These are phyloP conservation scores for Drosophila neutralis DNA, from an alignment of 2,888 invertebrate species.

Conservation along the genomic window DNA sequence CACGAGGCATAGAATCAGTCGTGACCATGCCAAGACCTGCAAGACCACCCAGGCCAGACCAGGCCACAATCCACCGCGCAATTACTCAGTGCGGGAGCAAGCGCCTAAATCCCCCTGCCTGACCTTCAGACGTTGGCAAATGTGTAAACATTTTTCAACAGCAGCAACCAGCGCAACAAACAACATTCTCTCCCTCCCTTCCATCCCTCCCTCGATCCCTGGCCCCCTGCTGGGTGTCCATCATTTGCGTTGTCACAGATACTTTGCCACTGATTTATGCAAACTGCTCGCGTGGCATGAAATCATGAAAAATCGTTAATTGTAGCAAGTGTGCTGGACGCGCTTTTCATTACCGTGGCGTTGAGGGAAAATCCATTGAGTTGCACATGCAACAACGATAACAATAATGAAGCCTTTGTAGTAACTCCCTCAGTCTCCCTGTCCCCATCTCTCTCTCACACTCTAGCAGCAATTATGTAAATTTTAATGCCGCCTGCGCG, in stretches of 20 bases:
- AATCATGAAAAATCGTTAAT: slow-evolving; percentile 78
- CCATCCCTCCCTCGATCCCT: background rate
- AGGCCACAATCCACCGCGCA: slow-evolving; percentile 49
- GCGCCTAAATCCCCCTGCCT: slow-evolving; percentile 63
- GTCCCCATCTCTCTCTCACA: slow-evolving; percentile 16
- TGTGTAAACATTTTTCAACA: slow-evolving; percentile 77
- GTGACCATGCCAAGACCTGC: slow-evolving; percentile 35
- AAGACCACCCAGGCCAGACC: background rate
- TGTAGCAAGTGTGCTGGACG: slow-evolving; percentile 69
- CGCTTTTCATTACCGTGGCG: slow-evolving; percentile 52
- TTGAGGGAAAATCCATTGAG: slow-evolving; percentile 8
- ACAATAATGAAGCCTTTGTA: slow-evolving; percentile 27
- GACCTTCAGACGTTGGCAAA: slow-evolving; percentile 78
- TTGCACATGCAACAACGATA: slow-evolving; percentile 31
- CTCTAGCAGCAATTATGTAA: slow-evolving; percentile 70
- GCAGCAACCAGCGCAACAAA: slow-evolving; percentile 15
- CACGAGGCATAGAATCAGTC: slow-evolving; percentile 41
- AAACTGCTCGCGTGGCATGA: slow-evolving; percentile 62
- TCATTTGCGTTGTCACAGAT: slow-evolving; percentile 69
- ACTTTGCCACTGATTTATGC: slow-evolving; percentile 78
- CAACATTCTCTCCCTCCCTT: background rate
- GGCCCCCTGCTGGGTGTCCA: slow-evolving; percentile 3
- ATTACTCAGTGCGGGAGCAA: slow-evolving; percentile 66
- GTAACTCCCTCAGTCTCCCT: slow-evolving; percentile 24
- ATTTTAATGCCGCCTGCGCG: slow-evolving; percentile 57